These are phyloP conservation scores for Thereva unica DNA, from an alignment of 2,888 invertebrate genomes.

Conservation along the genomic window DNA sequence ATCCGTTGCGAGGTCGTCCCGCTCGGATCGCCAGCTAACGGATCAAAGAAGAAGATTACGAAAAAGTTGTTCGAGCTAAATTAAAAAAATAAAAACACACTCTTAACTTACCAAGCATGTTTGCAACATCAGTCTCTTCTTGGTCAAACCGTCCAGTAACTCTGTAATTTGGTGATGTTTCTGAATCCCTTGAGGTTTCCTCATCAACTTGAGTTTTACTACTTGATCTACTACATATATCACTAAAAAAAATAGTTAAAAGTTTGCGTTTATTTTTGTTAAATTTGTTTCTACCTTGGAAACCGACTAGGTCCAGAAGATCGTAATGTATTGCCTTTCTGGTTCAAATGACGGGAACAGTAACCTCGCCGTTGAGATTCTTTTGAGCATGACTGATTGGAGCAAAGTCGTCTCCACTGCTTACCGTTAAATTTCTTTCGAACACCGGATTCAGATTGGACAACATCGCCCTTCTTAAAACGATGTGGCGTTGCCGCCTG, in stretches of 20 bases:
- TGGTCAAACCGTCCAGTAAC: conserved; percentile 85
- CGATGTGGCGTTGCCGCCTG: conserved; percentile 93
- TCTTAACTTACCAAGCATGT: conserved; percentile 77
- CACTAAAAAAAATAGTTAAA: conserved; percentile 46
- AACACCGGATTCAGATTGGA: conserved; percentile 70
- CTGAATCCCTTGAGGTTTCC: conserved; percentile 87
- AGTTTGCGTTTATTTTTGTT: neutral
- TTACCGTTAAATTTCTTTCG: conserved; percentile 99
- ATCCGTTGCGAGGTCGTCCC: too few relatives aligned
- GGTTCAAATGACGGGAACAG: conserved; percentile 94
- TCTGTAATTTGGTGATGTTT: conserved; percentile 83
- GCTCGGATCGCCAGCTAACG: too few relatives aligned
- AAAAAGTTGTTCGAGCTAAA: too few relatives aligned
- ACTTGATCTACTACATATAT: conserved; percentile 57
- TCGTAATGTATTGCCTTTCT: conserved; percentile 68
- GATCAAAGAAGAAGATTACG: too few relatives aligned
- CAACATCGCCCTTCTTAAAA: conserved; percentile 95
- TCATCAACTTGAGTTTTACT: conserved; percentile 69
- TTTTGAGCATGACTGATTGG: conserved; percentile 91
- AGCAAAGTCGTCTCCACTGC: conserved; percentile 97
- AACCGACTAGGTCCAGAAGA: conserved; percentile 56
- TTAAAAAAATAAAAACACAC: too few relatives aligned
- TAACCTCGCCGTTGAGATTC: conserved; percentile 97
- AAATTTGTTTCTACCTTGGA: conserved; percentile 50
- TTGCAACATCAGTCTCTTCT: conserved; percentile 95